phyloP scores from a whole-genome alignment of 2,113 vertebrate genomes.

The Elgaria multicarinata region DNA sequence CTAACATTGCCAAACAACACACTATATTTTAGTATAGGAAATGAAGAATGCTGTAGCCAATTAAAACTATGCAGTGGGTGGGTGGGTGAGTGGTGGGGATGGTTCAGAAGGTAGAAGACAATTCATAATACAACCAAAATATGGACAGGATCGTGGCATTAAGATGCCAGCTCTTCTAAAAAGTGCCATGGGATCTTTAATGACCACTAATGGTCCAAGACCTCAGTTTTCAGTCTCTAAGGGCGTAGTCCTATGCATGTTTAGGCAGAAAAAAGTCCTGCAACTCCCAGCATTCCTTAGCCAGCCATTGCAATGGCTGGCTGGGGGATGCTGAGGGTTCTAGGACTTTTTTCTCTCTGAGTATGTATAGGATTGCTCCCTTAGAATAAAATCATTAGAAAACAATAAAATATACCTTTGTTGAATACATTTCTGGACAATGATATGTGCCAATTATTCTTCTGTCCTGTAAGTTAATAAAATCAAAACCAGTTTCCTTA shows the following conservation, averaged over 20 bases:
- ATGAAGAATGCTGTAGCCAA: conserved; percentile 74
- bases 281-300: no score
- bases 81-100: conserved; percentile 70
- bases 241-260: neutral
- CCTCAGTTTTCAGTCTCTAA: conserved; percentile 65
- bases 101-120: conserved; percentile 59
- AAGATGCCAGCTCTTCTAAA: conserved; percentile 57
- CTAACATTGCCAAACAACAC: conserved; percentile 60
- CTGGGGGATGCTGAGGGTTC: no score
- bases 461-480: conserved; percentile 81
- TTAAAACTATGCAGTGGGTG: conserved; percentile 70
- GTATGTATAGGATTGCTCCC: no score
- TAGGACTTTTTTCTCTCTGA: no score
- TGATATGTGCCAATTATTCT: conserved; percentile 81
- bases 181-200: conserved; percentile 74
- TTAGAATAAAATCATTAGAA: conserved; percentile 70
- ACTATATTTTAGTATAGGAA: conserved; percentile 59
- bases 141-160: conserved; percentile 50
- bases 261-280: no score
- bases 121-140: conserved; percentile 52
- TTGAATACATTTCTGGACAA: conserved; percentile 81
- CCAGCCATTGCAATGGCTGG: no score
- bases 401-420: conserved; percentile 79
- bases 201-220: conserved; percentile 53
- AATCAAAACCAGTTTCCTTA: conserved; percentile 79